Percentiles rank a stretch among this genome's conserved stretches.
Conservation (phyloP, 2,113 vertebrate genomes). For the Electrona antarctica region DNA sequence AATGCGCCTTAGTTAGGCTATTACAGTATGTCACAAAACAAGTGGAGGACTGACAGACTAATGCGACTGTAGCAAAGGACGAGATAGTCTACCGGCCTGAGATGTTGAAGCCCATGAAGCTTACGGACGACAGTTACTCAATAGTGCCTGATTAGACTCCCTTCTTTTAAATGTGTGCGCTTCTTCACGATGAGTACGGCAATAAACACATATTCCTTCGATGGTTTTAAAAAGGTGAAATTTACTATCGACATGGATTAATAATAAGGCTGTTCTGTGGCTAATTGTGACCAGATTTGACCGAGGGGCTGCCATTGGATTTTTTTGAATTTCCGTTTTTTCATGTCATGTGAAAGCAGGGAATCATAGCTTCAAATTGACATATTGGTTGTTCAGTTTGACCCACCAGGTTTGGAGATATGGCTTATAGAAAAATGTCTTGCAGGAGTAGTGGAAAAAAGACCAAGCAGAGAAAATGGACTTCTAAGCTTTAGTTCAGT, state of each 20-base stretch:
- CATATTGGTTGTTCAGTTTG: too few relatives aligned
- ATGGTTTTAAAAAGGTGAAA: slow-evolving; percentile 8
- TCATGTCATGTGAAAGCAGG: too few relatives aligned
- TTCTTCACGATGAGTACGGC: slow-evolving; percentile 34
- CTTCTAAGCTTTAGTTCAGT: too few relatives aligned
- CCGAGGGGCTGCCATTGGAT: too few relatives aligned
- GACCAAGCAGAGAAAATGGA: too few relatives aligned
- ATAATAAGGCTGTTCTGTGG: too few relatives aligned
- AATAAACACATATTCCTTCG: slow-evolving; percentile 44
- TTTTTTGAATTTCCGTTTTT: too few relatives aligned
- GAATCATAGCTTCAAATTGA: too few relatives aligned
- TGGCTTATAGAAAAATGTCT: too few relatives aligned
- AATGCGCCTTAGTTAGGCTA: slow-evolving; percentile 28
- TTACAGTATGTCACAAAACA: slow-evolving; percentile 13
- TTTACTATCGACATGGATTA: not conserved
- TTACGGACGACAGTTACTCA: slow-evolving; percentile 56
- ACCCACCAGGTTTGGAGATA: too few relatives aligned
- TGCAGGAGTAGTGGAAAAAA: too few relatives aligned
- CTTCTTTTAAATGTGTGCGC: slow-evolving; percentile 52
- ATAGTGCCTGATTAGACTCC: slow-evolving; percentile 62
- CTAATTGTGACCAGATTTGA: too few relatives aligned
- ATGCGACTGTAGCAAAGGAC: slow-evolving; percentile 59
- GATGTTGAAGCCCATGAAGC: slow-evolving; percentile 32
- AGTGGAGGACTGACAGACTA: slow-evolving; percentile 45
- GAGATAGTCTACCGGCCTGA: slow-evolving; percentile 27